Evolutionary conservation across 2,797 vertebrate species (phyloP), one percentile per base, ranked within the genome.

Genomic region (Alcedo quadribrachys): DNA sequence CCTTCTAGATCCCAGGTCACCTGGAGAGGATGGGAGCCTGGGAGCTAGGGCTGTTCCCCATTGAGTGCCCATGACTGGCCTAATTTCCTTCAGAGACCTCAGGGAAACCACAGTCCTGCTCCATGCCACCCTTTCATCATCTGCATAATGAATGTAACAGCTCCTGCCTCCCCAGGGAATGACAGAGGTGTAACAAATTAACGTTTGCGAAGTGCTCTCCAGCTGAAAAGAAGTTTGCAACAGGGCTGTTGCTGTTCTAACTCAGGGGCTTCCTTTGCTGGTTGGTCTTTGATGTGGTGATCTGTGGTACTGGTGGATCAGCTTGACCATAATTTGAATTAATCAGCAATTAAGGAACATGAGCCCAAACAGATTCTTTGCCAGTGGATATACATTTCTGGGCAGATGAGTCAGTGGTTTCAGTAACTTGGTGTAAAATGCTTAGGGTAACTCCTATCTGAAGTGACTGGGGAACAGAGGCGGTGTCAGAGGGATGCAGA

Each of bases 271-370:
- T 94, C 86, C 81, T 92, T 92, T 79, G 35, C 85, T 76, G 55
- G 76, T 87, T 93, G 81, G 43, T 83, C 92, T 91, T 96, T 96
- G 90, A 94, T 93, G 92, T 94, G 86, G 66, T 0, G 7, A 69
- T 90, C 76, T 83, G 77, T 81, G 69, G 86, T 89, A 45, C 79
- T 63, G 86, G 90, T 94, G 76, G 94, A 96, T 89, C 92, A 81
- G 76, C 66, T 85, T 63, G 81, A 90, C 86, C 63, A 13, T 94
- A 94, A 94, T 84, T 94, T 93, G 86, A 93, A 92, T 95, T 95
- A 92, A 94, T 92, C 87, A 94, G 60, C 79, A 92, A 70, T 96
- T 95, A 96, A 73, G 37, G 80, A 94, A 94, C 87, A 92, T 0
- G 3, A 94, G 67, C 62, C 81, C 73, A 85, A 76, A 21, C 35